These are phyloP conservation scores for Lemur catta DNA, from an alignment of 2,797 vertebrate species.

Conservation along the genomic window DNA sequence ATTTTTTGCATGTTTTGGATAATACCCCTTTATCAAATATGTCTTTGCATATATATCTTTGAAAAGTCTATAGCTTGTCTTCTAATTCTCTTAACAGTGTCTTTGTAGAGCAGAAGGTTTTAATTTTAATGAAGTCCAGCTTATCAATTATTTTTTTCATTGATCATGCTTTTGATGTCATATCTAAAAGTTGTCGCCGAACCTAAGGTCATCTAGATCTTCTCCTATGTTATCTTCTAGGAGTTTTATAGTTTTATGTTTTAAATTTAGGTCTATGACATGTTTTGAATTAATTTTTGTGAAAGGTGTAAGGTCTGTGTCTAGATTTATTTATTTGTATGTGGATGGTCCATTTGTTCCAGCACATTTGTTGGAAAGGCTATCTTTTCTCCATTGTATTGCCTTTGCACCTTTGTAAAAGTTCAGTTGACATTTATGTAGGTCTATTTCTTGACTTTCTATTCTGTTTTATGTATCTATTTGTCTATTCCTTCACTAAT, in stretches of 20 bases:
- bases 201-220: background rate
- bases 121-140: background rate
- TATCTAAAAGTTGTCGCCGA: background rate
- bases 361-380: background rate
- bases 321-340: background rate
- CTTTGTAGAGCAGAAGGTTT: background rate
- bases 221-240: background rate
- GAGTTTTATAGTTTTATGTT: background rate
- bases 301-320: background rate
- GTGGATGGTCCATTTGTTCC: background rate
- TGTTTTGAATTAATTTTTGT: background rate
- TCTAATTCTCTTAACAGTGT: background rate
- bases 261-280: background rate
- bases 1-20: background rate
- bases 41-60: background rate
- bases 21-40: background rate
- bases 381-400: background rate
- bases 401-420: too few relatives aligned
- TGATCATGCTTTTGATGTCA: background rate
- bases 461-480: too few relatives aligned
- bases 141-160: background rate
- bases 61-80: background rate
- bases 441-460: too few relatives aligned
- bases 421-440: too few relatives aligned
- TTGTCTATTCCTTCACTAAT: too few relatives aligned